Percentiles rank a stretch among this genome's conserved stretches.
phyloP scores from a whole-genome alignment of 2,113 vertebrate species.

The Colaptes auratus region DNA sequence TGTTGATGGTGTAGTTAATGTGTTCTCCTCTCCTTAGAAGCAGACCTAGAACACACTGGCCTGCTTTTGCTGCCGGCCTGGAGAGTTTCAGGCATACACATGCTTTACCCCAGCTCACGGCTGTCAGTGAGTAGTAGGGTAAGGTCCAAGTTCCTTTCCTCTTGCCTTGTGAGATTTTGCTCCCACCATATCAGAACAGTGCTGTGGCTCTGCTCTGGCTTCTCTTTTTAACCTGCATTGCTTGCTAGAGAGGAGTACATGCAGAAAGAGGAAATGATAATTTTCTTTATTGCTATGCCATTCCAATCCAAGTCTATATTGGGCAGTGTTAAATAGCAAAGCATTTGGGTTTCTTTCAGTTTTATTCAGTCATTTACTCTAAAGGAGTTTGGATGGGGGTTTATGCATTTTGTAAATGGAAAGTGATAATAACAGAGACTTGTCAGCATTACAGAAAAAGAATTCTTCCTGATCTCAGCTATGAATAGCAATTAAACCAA shows the following conservation, averaged over 20 bases:
- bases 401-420: neutral
- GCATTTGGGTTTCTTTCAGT: neutral
- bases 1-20: neutral
- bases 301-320: neutral
- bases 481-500: neutral
- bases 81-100: neutral
- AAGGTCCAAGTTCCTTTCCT: neutral
- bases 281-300: neutral
- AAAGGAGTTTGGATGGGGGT: neutral
- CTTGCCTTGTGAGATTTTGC: neutral
- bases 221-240: neutral
- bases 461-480: neutral
- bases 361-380: neutral
- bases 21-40: neutral
- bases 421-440: neutral
- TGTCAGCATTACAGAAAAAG: neutral
- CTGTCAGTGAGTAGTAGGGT: neutral
- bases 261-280: neutral
- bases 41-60: neutral
- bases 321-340: neutral
- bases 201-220: neutral
- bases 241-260: neutral
- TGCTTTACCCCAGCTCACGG: neutral
- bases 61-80: neutral
- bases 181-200: neutral